These are phyloP conservation scores for Caligus rogercresseyi DNA, from an alignment of 1,140 invertebrate genomes.

Conservation along the genomic window DNA sequence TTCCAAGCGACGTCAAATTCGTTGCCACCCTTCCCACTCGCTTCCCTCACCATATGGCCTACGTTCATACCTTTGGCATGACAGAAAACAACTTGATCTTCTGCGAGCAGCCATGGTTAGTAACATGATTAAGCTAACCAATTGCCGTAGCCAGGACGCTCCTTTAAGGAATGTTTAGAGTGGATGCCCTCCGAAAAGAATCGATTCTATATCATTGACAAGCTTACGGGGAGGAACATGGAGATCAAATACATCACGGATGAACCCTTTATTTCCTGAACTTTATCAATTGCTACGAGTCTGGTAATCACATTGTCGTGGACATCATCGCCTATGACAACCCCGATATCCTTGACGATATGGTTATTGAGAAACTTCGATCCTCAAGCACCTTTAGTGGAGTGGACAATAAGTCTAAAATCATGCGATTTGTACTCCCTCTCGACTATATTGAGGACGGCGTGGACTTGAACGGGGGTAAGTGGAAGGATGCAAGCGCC, in stretches of 20 bases:
- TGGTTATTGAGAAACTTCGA: conserved; percentile 10
- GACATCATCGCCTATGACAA: conserved; percentile 12
- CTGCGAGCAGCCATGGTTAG: conserved; percentile 34
- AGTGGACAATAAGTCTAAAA: not conserved
- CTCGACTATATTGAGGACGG: not conserved
- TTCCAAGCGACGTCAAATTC: conserved; percentile 7
- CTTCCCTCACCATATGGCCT: conserved; percentile 30
- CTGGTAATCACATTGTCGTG: conserved; percentile 1
- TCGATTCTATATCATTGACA: conserved; percentile 12
- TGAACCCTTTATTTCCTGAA: conserved; percentile 7
- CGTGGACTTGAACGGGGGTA: not conserved
- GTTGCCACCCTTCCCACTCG: conserved; percentile 28
- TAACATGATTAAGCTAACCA: conserved; percentile 31
- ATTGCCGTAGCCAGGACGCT: conserved; percentile 30
- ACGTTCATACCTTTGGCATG: conserved; percentile 35
- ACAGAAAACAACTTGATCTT: conserved; percentile 34
- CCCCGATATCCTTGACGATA: conserved; percentile 9
- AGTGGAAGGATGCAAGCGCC: not conserved
- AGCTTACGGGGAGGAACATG: not conserved
- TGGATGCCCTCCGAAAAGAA: conserved; percentile 30
- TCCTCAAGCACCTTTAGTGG: not conserved
- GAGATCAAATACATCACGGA: not conserved
- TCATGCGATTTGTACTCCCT: not conserved
- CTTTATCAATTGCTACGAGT: conserved; percentile 11
- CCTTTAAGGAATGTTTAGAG: conserved; percentile 32